Evolutionary conservation across 2,113 vertebrate genomes (phyloP).

Genomic region (Quiscalus mexicanus): DNA sequence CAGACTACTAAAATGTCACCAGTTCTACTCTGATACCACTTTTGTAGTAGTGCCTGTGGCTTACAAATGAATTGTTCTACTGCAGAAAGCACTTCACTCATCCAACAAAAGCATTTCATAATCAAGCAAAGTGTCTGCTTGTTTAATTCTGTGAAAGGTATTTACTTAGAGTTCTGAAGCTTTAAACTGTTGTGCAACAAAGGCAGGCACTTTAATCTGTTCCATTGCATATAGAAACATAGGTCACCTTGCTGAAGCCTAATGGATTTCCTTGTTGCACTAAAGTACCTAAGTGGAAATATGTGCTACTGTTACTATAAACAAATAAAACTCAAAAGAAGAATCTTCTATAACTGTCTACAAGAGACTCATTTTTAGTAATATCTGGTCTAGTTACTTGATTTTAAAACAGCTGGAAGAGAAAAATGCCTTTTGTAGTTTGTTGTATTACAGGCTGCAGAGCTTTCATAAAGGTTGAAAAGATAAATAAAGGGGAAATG

Average conservation of each 20-base stretch:
- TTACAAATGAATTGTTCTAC: constrained; percentile 10
- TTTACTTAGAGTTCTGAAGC: constrained; percentile 42
- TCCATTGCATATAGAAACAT: neutral
- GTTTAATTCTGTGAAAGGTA: constrained; percentile 25
- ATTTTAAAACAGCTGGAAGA: neutral
- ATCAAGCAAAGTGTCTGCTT: constrained; percentile 46
- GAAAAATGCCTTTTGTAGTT: neutral
- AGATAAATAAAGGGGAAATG: neutral
- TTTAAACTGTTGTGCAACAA: constrained; percentile 38
- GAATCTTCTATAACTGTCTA: neutral
- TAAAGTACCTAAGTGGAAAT: constrained; percentile 29
- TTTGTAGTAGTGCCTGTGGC: constrained; percentile 27
- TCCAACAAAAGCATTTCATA: constrained; percentile 40
- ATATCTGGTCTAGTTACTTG: neutral
- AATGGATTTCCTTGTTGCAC: constrained; percentile 40
- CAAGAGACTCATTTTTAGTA: neutral
- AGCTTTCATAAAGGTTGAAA: neutral
- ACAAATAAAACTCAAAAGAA: constrained; percentile 50
- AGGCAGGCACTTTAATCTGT: constrained; percentile 20
- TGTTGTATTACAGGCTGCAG: neutral
- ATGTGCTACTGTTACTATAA: constrained; percentile 7
- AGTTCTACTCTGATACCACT: constrained; percentile 17
- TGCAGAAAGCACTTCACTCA: constrained; percentile 37
- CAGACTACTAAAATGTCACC: neutral
- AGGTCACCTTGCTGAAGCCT: constrained; percentile 33